phyloP scores from a whole-genome alignment of 2,113 vertebrate genomes.

The Melanerpes formicivorus region DNA sequence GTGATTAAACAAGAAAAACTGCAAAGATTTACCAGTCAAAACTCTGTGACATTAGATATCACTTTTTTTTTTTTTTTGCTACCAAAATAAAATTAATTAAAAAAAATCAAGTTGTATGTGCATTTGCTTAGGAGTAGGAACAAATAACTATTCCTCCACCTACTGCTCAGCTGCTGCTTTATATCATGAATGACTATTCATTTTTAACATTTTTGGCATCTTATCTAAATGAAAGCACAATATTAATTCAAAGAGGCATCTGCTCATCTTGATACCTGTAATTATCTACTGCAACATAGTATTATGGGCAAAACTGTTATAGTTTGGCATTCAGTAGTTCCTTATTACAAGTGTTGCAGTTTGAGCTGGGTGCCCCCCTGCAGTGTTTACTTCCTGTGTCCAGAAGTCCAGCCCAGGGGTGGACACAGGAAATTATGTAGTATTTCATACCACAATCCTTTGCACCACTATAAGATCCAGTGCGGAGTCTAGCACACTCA shows the following conservation, averaged over 20 bases:
- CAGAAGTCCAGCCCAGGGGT: no score
- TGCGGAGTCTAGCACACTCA: no score
- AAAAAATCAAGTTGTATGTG: not conserved
- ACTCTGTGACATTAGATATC: constrained; percentile 1
- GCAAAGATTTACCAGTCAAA: not conserved
- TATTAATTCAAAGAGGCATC: constrained; percentile 17
- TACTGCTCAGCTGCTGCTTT: constrained; percentile 66
- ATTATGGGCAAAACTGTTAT: not conserved
- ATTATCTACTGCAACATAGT: constrained; percentile 8
- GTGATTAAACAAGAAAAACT: constrained; percentile 41
- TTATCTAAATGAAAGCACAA: not conserved
- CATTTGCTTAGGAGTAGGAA: constrained; percentile 41
- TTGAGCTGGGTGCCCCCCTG: no score
- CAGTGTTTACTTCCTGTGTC: no score
- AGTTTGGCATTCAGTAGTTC: not conserved
- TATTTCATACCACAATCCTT: no score
- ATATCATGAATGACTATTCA: constrained; percentile 60
- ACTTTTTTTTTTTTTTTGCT: not conserved
- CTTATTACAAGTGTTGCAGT: constrained; percentile 28
- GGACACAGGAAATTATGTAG: no score
- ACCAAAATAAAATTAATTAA: not conserved
- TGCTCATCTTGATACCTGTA: constrained; percentile 19
- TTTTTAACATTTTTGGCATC: constrained; percentile 34
- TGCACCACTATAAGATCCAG: no score
- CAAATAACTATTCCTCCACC: constrained; percentile 59